These are phyloP conservation scores for Ctenicera cuprea DNA, from an alignment of 2,888 invertebrate species.

Conservation along the genomic window DNA sequence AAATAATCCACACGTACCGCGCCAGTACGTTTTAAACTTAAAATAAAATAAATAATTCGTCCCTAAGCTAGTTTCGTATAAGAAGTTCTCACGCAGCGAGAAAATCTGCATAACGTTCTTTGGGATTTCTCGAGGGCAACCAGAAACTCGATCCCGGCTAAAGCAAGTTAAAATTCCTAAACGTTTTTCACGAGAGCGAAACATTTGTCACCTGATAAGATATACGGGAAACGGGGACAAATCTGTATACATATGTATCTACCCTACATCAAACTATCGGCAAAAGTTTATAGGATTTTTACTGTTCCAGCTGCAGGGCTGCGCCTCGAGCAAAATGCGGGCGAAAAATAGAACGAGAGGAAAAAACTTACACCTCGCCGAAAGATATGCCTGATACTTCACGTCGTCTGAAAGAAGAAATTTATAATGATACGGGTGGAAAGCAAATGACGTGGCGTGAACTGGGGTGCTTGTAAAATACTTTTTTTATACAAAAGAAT, in stretches of 20 bases:
- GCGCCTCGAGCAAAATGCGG: background rate
- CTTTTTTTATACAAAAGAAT: background rate
- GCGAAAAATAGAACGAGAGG: slow-evolving; percentile 16
- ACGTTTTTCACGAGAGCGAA: slow-evolving; percentile 37
- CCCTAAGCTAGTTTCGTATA: too few species aligned
- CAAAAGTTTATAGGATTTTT: slow-evolving; percentile 50
- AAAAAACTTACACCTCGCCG: slow-evolving; percentile 23
- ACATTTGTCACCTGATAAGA: slow-evolving; percentile 60
- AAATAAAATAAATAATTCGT: too few species aligned
- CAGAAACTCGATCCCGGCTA: background rate
- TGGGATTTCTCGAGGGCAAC: background rate
- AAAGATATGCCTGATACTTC: slow-evolving; percentile 20
- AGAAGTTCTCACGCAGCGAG: background rate
- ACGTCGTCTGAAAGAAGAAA: slow-evolving; percentile 27
- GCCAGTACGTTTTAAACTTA: too few species aligned
- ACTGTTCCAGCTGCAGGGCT: slow-evolving; percentile 43
- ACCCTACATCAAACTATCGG: slow-evolving; percentile 55
- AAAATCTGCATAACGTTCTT: background rate
- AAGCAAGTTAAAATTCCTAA: slow-evolving; percentile 29
- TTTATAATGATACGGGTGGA: slow-evolving; percentile 41
- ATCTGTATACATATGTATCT: slow-evolving; percentile 61
- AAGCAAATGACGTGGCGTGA: slow-evolving; percentile 25
- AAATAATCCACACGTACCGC: too few species aligned
- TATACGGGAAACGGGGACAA: slow-evolving; percentile 59
- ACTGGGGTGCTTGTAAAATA: background rate